Evolutionary conservation across 2,113 vertebrate species (phyloP).

Genomic region (Notiomystis cincta): DNA sequence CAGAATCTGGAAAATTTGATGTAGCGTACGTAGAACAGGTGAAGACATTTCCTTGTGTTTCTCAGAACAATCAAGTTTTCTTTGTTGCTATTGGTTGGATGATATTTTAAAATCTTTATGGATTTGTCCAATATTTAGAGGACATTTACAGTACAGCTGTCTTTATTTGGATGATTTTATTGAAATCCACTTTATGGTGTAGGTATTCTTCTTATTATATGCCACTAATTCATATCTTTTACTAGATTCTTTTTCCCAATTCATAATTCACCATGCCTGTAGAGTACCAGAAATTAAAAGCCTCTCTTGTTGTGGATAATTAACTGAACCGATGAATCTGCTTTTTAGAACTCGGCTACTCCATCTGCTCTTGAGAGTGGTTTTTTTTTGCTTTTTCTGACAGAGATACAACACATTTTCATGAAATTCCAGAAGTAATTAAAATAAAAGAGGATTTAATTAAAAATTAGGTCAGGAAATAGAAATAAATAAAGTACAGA

Average conservation of each 20-base stretch:
- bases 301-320: neutral
- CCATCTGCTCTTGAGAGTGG: neutral
- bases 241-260: neutral
- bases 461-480: neutral
- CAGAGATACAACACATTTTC: neutral
- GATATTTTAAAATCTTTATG: neutral
- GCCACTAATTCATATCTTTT: accelerated
- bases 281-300: neutral
- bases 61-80: neutral
- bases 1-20: neutral
- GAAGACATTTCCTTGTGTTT: neutral
- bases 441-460: neutral
- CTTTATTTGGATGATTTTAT: neutral
- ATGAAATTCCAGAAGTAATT: neutral
- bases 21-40: accelerated
- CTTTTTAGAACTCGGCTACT: neutral
- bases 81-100: neutral
- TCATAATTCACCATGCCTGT: neutral
- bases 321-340: neutral
- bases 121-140: neutral
- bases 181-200: neutral
- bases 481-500: neutral
- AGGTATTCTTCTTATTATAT: neutral
- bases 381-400: too few species aligned
- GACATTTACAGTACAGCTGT: neutral